A percentile compares a stretch with the other conserved stretches of the same genome.
Evolutionary conservation across 2,113 vertebrate species (phyloP).

Genomic region (Pseudolaguvia tuberculata): DNA sequence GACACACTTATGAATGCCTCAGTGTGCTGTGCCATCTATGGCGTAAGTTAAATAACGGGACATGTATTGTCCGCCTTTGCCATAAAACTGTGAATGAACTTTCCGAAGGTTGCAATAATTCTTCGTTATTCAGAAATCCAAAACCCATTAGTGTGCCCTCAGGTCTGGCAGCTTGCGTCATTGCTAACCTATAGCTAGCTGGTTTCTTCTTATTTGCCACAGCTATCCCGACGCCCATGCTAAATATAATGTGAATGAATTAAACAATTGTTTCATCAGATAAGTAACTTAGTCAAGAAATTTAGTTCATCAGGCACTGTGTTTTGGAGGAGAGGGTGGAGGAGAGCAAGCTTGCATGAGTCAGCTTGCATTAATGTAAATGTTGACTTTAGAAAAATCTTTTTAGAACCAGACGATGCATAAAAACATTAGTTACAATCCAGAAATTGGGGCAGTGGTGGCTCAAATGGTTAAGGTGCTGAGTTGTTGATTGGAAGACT

Average conservation of each 20-base stretch:
- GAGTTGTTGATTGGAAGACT: too few relatives aligned
- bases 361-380: conserved; percentile 57
- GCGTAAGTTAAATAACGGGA: conserved; percentile 20
- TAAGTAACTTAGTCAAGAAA: conserved; percentile 54
- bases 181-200: conserved; percentile 23
- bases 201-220: conserved; percentile 32
- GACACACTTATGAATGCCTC: conserved; percentile 6
- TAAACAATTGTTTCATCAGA: conserved; percentile 52
- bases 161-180: conserved; percentile 37
- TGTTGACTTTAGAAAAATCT: conserved; percentile 55
- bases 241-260: conserved; percentile 44
- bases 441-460: too few relatives aligned
- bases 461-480: too few relatives aligned
- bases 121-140: conserved; percentile 27
- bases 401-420: conserved; percentile 49
- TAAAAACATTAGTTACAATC: conserved; percentile 34
- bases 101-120: conserved; percentile 43
- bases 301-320: conserved; percentile 61
- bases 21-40: conserved; percentile 16
- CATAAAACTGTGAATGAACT: conserved; percentile 44
- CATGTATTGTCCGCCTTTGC: conserved; percentile 13
- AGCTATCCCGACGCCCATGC: conserved; percentile 15
- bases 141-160: conserved; percentile 39
- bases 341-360: conserved; percentile 52
- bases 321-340: conserved; percentile 46